These are phyloP conservation scores for Drosophila nikananu DNA, from an alignment of 1,140 invertebrate genomes.

Conservation along the genomic window DNA sequence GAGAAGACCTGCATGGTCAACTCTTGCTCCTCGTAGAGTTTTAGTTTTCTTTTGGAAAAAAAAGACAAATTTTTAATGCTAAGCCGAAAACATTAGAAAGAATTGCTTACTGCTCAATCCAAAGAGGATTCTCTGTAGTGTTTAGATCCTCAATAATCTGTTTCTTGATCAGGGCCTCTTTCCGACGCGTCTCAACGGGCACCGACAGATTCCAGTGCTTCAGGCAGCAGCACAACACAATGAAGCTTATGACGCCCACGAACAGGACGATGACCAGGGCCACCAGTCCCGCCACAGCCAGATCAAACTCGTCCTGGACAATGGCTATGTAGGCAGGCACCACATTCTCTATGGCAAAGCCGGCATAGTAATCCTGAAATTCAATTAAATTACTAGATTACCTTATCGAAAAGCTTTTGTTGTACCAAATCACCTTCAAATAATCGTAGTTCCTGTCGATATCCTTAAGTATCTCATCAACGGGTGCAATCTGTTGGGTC, in stretches of 20 bases:
- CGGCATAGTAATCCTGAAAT: slow-evolving; percentile 85
- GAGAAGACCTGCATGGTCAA: slow-evolving; percentile 97
- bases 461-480: slow-evolving; percentile 92
- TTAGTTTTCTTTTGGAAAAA: slow-evolving; percentile 89
- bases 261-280: slow-evolving; percentile 94
- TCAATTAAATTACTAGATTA: not conserved
- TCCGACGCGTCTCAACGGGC: slow-evolving; percentile 87
- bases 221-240: slow-evolving; percentile 95
- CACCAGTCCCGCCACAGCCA: slow-evolving; percentile 93
- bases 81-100: fast-evolving
- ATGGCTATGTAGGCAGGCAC: slow-evolving; percentile 88
- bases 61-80: not conserved
- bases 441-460: slow-evolving; percentile 95
- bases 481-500: slow-evolving; percentile 91
- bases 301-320: slow-evolving; percentile 92
- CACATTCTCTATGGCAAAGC: slow-evolving; percentile 94
- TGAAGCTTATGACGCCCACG: slow-evolving; percentile 94
- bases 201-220: slow-evolving; percentile 90
- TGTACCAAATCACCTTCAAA: slow-evolving; percentile 87
- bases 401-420: too few relatives aligned
- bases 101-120: slow-evolving; percentile 93
- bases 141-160: slow-evolving; percentile 93
- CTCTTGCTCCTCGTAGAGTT: slow-evolving; percentile 96
- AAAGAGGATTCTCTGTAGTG: slow-evolving; percentile 96
- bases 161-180: slow-evolving; percentile 93